Conservation (phyloP, 2,888 invertebrate species). For the Caenorhabditis virilis region DNA sequence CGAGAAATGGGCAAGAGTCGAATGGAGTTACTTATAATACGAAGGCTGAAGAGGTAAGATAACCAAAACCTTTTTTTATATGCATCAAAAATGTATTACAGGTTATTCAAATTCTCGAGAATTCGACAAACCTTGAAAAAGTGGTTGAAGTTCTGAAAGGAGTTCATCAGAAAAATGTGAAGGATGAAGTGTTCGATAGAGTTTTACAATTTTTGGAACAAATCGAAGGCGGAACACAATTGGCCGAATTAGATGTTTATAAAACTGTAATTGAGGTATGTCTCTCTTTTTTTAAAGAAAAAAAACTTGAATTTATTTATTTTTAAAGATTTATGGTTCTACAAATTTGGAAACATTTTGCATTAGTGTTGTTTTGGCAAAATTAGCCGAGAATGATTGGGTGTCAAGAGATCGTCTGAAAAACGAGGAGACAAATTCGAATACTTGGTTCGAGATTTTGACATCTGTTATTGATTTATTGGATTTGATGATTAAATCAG, state of each 20-base stretch:
- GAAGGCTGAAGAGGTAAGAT: neutral
- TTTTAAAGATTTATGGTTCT: conserved; percentile 14
- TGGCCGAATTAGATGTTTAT: conserved; percentile 16
- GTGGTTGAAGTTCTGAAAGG: neutral
- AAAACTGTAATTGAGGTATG: conserved; percentile 8
- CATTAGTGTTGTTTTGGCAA: conserved; percentile 15
- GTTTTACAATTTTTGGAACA: conserved; percentile 19
- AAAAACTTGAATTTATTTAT: neutral
- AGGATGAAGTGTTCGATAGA: neutral
- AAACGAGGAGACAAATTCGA: conserved; percentile 11
- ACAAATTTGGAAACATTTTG: conserved; percentile 12
- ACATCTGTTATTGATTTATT: conserved; percentile 11
- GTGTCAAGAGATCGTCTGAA: conserved; percentile 10
- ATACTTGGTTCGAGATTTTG: conserved; percentile 19
- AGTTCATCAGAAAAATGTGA: neutral
- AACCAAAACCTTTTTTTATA: neutral
- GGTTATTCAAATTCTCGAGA: neutral
- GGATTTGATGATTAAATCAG: conserved; percentile 13
- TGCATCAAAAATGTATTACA: neutral
- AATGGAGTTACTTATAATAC: too few relatives aligned
- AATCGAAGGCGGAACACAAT: conserved; percentile 13
- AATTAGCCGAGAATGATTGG: conserved; percentile 24
- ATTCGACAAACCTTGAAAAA: neutral
- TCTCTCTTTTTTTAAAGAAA: neutral
- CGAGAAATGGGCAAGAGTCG: too few relatives aligned